phyloP scores from a whole-genome alignment of 1,140 invertebrate genomes.

The Chironomus tepperi region DNA sequence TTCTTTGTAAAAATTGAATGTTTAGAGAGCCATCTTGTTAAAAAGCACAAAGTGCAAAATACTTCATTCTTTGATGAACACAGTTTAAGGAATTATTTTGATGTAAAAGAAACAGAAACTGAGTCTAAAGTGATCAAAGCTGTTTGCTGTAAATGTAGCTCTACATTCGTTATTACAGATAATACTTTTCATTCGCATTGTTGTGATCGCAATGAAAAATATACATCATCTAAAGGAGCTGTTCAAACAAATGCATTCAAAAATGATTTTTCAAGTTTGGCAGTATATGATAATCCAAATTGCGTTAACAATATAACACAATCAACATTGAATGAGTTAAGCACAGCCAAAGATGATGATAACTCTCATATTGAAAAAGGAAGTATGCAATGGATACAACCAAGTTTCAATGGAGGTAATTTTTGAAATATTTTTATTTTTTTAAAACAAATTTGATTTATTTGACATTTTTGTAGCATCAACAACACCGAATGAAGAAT shows the following conservation, averaged over 20 bases:
- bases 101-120: not conserved
- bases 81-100: not conserved
- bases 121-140: not conserved
- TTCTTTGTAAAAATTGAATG: constrained; percentile 70
- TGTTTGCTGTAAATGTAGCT: constrained; percentile 11
- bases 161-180: not conserved
- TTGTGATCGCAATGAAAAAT: not conserved
- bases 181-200: constrained; percentile 6
- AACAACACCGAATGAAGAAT: not conserved
- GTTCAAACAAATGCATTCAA: not conserved
- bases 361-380: not conserved
- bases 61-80: constrained; percentile 3
- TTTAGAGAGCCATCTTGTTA: constrained; percentile 59
- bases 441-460: not conserved
- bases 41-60: constrained; percentile 51
- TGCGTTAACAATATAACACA: not conserved
- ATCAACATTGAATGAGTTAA: not conserved
- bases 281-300: not conserved
- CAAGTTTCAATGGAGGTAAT: not conserved
- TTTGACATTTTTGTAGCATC: not conserved
- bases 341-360: not conserved
- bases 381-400: not conserved
- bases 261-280: not conserved
- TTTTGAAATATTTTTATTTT: not conserved
- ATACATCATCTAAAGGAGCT: not conserved